These are phyloP conservation scores for Antigone vipio DNA, from an alignment of 2,113 vertebrate genomes.

Conservation along the genomic window DNA sequence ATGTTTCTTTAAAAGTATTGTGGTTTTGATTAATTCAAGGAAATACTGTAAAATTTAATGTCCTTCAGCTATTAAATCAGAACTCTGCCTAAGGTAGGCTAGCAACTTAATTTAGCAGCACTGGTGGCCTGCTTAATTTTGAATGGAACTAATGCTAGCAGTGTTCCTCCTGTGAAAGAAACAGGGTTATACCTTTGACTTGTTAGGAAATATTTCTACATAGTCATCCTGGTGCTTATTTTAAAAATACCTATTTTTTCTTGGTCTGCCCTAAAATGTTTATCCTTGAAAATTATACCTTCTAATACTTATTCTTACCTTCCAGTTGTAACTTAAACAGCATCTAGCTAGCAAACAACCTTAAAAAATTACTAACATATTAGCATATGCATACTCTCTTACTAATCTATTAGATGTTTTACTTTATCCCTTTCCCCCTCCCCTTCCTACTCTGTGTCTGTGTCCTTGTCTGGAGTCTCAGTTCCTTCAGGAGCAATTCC, in stretches of 20 bases:
- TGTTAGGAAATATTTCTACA: neutral
- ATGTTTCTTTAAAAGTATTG: neutral
- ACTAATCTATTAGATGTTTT: neutral
- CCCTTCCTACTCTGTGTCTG: neutral
- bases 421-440: neutral
- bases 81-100: neutral
- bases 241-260: neutral
- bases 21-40: neutral
- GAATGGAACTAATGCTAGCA: neutral
- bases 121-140: neutral
- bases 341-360: neutral
- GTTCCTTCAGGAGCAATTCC: neutral
- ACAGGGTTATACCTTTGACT: neutral
- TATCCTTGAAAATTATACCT: neutral
- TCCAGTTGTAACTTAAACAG: neutral
- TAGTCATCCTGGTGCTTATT: neutral
- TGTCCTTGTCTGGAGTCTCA: neutral
- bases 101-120: neutral
- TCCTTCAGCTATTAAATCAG: neutral
- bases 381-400: neutral
- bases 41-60: neutral
- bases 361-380: neutral
- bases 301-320: neutral
- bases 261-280: neutral
- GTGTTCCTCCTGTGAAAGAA: neutral